phyloP scores from a whole-genome alignment of 2,888 invertebrate species.

The Heteromurus nitidus region DNA sequence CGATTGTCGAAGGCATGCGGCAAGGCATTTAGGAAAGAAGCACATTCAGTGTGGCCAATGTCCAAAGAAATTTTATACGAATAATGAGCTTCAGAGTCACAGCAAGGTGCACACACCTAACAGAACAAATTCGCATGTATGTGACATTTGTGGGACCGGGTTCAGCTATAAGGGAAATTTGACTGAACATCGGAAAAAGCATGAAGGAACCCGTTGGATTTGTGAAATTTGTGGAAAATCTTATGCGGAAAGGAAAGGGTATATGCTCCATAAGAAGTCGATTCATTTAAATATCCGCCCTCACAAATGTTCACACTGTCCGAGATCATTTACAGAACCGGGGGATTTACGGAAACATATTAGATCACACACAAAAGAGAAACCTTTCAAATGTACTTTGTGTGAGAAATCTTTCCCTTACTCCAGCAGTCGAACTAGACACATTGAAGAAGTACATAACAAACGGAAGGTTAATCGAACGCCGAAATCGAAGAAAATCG shows the following conservation, averaged over 20 bases:
- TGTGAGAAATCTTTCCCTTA: conserved; percentile 48
- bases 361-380: conserved; percentile 40
- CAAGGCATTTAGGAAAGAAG: conserved; percentile 13
- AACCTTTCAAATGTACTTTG: conserved; percentile 38
- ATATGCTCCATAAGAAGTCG: conserved; percentile 32
- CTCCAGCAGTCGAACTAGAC: conserved; percentile 24
- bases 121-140: neutral
- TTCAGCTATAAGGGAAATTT: neutral
- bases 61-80: neutral
- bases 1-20: conserved; percentile 27
- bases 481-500: neutral
- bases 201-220: conserved; percentile 8
- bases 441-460: conserved; percentile 38
- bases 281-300: conserved; percentile 30
- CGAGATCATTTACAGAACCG: conserved; percentile 4
- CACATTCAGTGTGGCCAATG: conserved; percentile 36
- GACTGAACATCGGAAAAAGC: conserved; percentile 9
- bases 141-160: conserved; percentile 46
- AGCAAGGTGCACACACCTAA: conserved; percentile 6
- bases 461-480: neutral
- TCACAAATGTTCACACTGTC: conserved; percentile 33
- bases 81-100: conserved; percentile 10
- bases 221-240: conserved; percentile 44
- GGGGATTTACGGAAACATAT: conserved; percentile 30
- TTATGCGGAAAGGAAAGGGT: conserved; percentile 40